These are phyloP conservation scores for Pimephales promelas DNA, from an alignment of 2,113 vertebrate species.

Conservation along the genomic window DNA sequence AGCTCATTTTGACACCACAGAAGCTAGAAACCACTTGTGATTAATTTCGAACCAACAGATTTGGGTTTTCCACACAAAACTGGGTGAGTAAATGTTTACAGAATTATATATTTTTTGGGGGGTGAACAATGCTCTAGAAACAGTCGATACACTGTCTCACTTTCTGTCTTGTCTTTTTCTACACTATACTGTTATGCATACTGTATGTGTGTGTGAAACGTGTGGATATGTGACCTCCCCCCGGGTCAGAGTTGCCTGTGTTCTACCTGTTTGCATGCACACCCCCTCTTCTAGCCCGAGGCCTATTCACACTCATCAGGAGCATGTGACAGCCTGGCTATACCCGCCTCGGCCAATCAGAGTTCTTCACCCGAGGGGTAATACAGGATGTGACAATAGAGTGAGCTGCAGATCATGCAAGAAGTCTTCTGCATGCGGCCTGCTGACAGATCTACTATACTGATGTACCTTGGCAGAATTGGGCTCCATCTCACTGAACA, in stretches of 20 bases:
- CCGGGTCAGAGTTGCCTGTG: constrained; percentile 31
- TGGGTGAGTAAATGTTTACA: neutral
- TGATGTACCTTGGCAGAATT: constrained; percentile 37
- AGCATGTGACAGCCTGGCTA: constrained; percentile 29
- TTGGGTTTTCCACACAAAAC: neutral
- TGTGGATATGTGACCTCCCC: constrained; percentile 3
- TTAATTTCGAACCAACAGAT: neutral
- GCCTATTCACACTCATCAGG: constrained; percentile 42
- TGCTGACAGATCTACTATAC: constrained; percentile 26
- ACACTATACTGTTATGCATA: neutral
- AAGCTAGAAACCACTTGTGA: neutral
- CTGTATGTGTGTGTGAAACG: neutral
- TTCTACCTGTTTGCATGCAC: constrained; percentile 38
- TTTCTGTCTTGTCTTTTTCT: neutral
- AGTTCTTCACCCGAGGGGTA: constrained; percentile 18
- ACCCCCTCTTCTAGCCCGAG: constrained; percentile 12
- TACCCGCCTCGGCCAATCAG: constrained; percentile 32
- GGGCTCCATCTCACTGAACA: constrained; percentile 34
- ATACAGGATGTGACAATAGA: constrained; percentile 34
- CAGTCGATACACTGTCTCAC: neutral
- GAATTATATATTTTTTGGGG: neutral
- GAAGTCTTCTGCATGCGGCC: constrained; percentile 22
- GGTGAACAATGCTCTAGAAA: neutral
- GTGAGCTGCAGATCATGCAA: constrained; percentile 38
- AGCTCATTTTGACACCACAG: neutral